Evolutionary conservation across 1,140 invertebrate species (phyloP).

Genomic region (Gonatopus flavifemur): DNA sequence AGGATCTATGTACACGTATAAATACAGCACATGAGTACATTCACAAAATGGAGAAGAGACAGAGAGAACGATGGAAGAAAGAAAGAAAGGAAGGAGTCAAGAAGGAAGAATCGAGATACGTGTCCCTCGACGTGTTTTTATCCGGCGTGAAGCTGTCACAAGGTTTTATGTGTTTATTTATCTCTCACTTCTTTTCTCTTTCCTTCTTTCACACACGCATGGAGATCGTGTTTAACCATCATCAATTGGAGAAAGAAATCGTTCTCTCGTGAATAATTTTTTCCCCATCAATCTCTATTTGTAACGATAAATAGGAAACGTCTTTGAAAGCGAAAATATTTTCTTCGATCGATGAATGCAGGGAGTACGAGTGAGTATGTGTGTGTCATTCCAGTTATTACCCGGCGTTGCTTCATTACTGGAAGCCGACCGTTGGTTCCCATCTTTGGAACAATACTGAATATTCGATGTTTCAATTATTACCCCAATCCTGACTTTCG

Average conservation of each 20-base stretch:
- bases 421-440: too few relatives aligned
- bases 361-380: too few relatives aligned
- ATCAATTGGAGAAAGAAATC: conserved; percentile 19
- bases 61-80: background rate
- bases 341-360: too few relatives aligned
- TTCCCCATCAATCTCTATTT: conserved; percentile 18
- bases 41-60: background rate
- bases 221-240: conserved; percentile 12
- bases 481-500: too few relatives aligned
- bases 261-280: conserved; percentile 28
- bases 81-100: conserved; percentile 3
- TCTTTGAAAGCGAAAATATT: too few relatives aligned
- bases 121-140: conserved; percentile 37
- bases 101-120: conserved; percentile 26
- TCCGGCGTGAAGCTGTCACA: conserved; percentile 36
- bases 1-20: background rate
- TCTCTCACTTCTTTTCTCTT: conserved; percentile 21
- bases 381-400: too few relatives aligned
- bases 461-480: too few relatives aligned
- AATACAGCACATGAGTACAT: conserved; percentile 5
- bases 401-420: too few relatives aligned
- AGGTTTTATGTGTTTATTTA: conserved; percentile 40
- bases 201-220: conserved; percentile 5
- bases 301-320: too few relatives aligned
- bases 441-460: too few relatives aligned